phyloP scores from a whole-genome alignment of 2,888 invertebrate genomes.

The Microplitis manilae region DNA sequence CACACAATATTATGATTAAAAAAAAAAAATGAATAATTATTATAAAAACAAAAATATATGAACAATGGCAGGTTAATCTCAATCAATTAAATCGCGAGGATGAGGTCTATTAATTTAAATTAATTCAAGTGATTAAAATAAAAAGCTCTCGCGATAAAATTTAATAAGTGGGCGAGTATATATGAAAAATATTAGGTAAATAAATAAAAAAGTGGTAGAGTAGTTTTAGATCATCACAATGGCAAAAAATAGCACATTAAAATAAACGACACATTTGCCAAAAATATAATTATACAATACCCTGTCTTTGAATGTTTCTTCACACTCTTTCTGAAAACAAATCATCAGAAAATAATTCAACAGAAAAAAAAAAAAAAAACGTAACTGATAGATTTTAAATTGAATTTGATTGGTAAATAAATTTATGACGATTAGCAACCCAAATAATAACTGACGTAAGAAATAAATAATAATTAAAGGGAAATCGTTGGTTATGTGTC shows the following conservation, averaged over 20 bases:
- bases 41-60: constrained; percentile 49
- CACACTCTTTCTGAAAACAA: constrained; percentile 86
- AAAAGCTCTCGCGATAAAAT: constrained; percentile 59
- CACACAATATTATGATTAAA: constrained; percentile 57
- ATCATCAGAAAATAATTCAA: constrained; percentile 65
- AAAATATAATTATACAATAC: constrained; percentile 77
- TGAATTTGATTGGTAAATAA: background rate
- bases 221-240: constrained; percentile 46
- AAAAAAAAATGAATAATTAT: constrained; percentile 72
- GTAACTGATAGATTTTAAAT: background rate
- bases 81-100: constrained; percentile 5
- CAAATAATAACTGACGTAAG: constrained; percentile 9
- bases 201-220: constrained; percentile 59
- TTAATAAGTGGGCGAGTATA: constrained; percentile 61
- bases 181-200: constrained; percentile 63
- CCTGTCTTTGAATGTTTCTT: constrained; percentile 88
- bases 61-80: background rate
- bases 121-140: constrained; percentile 4
- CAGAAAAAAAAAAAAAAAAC: constrained; percentile 44
- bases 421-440: background rate
- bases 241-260: constrained; percentile 69
- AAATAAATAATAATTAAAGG: constrained; percentile 3
- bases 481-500: constrained; percentile 8
- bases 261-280: constrained; percentile 71
- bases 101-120: constrained; percentile 23